Evolutionary conservation across 2,113 vertebrate species (phyloP), one percentile per base, ranked within the genome.

Genomic region (Saccopteryx bilineata): DNA sequence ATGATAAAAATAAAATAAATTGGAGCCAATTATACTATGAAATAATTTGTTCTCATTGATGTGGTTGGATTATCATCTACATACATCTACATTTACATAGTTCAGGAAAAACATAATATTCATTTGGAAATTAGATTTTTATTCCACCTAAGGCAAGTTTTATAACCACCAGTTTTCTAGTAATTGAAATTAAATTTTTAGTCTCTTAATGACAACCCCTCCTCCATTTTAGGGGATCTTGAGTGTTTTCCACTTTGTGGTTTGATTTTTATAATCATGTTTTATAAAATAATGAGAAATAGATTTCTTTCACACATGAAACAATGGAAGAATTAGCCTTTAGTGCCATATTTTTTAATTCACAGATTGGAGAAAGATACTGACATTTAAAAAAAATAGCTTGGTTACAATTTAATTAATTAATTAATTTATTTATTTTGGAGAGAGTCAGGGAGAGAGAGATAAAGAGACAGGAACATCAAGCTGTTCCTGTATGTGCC

Each of bases 211-310:
- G 33, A 83, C n/a, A 78, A 52, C 7, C 50, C 19, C 50, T 90
- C n/a, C 21, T 85, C 28, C 1, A 69, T 74, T 52, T 94, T 33
- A 76, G 9, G 28, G 28, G 0, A 71, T 23, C 31, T 50, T 82
- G 26, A 1, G 4, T 80, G 9, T 88, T 96, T 94, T 69, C 82
- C 86, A 18, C 74, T 84, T 79, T 72, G 9, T 61, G 39, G 28
- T 94, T 92, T 92, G 56, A 87, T 63, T 96, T 96, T 92, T 21
- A 66, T 48, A 54, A 65, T 89, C 17, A 39, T 76, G 9, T 66
- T 78, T 83, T 90, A 86, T 8, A 52, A 87, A 69, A 83, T 46
- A 71, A 71, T 13, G 1, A 87, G 7, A 8, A 87, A 28, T 28
- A 60, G 52, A 56, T 18, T 52, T 83, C 12, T 90, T 96, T 84